phyloP scores from a whole-genome alignment of 2,113 vertebrate genomes.

The Solenodon paradoxus region DNA sequence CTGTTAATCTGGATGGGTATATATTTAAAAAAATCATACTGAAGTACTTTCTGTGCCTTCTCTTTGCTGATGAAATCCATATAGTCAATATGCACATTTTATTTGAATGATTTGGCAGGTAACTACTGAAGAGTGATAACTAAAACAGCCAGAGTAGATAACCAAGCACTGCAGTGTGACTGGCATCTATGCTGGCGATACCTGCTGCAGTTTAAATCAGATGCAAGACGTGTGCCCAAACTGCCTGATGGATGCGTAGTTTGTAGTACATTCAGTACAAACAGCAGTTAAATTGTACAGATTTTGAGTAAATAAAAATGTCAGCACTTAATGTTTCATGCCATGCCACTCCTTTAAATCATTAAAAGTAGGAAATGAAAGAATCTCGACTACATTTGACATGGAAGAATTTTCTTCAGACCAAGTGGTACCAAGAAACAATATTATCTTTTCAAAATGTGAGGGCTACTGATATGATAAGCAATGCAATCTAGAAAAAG shows the following conservation, averaged over 20 bases:
- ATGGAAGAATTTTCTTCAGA: not conserved
- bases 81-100: not conserved
- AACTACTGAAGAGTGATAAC: not conserved
- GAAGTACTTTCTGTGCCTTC: not conserved
- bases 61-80: not conserved
- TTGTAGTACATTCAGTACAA: not conserved
- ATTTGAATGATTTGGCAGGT: not conserved
- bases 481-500: not conserved
- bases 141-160: not conserved
- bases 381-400: not conserved
- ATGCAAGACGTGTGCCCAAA: not conserved
- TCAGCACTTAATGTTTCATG: not conserved
- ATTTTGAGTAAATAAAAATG: not conserved
- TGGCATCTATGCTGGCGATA: not conserved
- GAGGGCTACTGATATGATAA: not conserved
- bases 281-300: not conserved
- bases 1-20: not conserved
- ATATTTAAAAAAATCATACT: not conserved
- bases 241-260: not conserved
- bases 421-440: not conserved
- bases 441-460: not conserved
- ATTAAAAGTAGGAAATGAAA: not conserved
- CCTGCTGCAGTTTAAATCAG: not conserved
- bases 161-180: not conserved
- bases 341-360: not conserved